These are phyloP conservation scores for Aspiorhynchus laticeps DNA, from an alignment of 2,113 vertebrate genomes.

Conservation along the genomic window DNA sequence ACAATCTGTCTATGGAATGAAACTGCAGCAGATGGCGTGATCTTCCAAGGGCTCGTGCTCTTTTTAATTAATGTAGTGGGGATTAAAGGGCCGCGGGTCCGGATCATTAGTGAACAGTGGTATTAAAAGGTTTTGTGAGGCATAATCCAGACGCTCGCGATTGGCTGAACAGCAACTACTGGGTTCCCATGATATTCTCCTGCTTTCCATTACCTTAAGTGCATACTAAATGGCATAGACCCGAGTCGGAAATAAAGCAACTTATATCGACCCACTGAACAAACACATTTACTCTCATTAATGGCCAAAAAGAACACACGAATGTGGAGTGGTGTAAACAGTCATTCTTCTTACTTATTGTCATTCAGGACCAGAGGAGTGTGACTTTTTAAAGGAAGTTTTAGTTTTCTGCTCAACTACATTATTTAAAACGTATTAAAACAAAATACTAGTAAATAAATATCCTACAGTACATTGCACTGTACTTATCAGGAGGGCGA, in stretches of 20 bases:
- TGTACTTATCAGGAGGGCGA: neutral
- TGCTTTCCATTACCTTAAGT: conserved; percentile 74
- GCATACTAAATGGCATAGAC: conserved; percentile 70
- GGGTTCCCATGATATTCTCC: conserved; percentile 71
- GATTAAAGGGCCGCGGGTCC: conserved; percentile 78
- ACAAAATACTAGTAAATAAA: neutral
- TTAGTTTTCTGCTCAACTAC: neutral
- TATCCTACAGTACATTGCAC: neutral
- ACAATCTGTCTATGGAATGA: conserved; percentile 74
- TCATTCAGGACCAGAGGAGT: neutral
- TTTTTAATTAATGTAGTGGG: conserved; percentile 81
- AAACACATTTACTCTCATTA: conserved; percentile 71
- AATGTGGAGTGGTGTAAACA: neutral
- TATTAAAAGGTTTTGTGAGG: conserved; percentile 80
- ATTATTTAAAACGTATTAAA: neutral
- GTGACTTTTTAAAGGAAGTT: neutral
- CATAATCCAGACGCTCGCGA: conserved; percentile 76
- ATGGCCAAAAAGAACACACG: conserved; percentile 67
- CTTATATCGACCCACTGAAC: conserved; percentile 62
- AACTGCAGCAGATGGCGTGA: conserved; percentile 75
- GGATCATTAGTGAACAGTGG: conserved; percentile 81
- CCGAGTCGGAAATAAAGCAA: conserved; percentile 57
- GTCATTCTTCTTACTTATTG: neutral
- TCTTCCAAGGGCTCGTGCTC: conserved; percentile 76
- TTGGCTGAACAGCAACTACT: conserved; percentile 72